These are phyloP conservation scores for Helostoma temminkii DNA, from an alignment of 2,797 vertebrate genomes.

Conservation along the genomic window DNA sequence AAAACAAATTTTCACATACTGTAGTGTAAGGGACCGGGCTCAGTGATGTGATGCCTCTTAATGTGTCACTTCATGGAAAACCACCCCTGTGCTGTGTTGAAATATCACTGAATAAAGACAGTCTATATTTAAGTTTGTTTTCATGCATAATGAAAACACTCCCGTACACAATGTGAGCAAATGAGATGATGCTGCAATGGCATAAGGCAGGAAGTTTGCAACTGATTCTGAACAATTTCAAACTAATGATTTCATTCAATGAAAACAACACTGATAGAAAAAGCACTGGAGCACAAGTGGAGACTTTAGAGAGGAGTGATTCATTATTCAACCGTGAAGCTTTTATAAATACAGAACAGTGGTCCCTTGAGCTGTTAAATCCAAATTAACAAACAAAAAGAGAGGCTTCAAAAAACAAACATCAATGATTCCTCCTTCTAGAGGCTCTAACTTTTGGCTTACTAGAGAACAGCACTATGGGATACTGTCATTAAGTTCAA, in stretches of 20 bases:
- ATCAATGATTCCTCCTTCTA: neutral
- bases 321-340: constrained; percentile 15
- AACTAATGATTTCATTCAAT: constrained; percentile 5
- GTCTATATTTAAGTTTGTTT: neutral
- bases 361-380: neutral
- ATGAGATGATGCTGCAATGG: neutral
- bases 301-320: neutral
- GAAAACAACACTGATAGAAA: constrained; percentile 12
- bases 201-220: constrained; percentile 3
- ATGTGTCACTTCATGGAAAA: no score
- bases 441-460: neutral
- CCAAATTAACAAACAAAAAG: constrained; percentile 7
- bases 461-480: neutral
- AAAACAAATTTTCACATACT: no score
- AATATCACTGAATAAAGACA: no score
- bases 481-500: neutral
- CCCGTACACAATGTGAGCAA: neutral
- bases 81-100: no score
- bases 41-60: no score
- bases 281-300: constrained; percentile 2
- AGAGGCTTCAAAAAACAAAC: constrained; percentile 7
- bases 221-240: constrained; percentile 21
- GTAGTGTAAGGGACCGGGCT: no score
- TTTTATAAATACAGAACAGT: neutral
- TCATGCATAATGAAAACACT: neutral